Evolutionary conservation across 64 coral and sea anemone genomes (phyloP).

Genomic region (Porites australiensis): DNA sequence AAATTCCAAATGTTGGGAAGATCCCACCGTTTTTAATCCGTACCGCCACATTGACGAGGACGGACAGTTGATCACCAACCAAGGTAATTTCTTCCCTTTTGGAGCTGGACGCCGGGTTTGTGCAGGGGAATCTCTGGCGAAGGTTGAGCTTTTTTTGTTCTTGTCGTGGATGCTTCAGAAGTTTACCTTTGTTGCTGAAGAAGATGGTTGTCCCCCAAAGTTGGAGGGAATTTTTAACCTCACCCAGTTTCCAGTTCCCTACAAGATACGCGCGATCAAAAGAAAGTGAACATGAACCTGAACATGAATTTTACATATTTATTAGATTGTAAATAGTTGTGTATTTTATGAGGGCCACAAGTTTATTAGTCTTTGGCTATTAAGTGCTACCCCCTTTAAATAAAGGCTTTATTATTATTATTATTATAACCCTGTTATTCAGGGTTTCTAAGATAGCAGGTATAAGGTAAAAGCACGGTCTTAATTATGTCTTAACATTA

Average conservation of each 20-base stretch:
- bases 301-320: not conserved
- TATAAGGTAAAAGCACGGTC: too few species aligned
- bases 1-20: slow-evolving; percentile 14
- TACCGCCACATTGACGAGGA: not conserved
- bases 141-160: slow-evolving; percentile 15
- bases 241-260: not conserved
- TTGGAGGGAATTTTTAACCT: not conserved
- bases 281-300: not conserved
- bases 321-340: too few species aligned
- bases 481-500: too few species aligned
- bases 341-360: too few species aligned
- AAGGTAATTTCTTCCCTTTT: slow-evolving; percentile 2
- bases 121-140: not conserved
- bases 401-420: too few species aligned
- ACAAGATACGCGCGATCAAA: not conserved
- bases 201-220: slow-evolving; percentile 7
- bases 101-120: slow-evolving; percentile 29
- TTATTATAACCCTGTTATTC: too few species aligned
- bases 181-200: slow-evolving; percentile 2
- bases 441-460: too few species aligned
- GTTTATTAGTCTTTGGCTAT: too few species aligned
- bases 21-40: not conserved
- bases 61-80: slow-evolving; percentile 2
- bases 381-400: too few species aligned
- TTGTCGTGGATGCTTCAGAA: not conserved